Evolutionary conservation across 2,888 invertebrate species (phyloP), one percentile per base, ranked within the genome.

Genomic region (Drosophila subquinaria): DNA sequence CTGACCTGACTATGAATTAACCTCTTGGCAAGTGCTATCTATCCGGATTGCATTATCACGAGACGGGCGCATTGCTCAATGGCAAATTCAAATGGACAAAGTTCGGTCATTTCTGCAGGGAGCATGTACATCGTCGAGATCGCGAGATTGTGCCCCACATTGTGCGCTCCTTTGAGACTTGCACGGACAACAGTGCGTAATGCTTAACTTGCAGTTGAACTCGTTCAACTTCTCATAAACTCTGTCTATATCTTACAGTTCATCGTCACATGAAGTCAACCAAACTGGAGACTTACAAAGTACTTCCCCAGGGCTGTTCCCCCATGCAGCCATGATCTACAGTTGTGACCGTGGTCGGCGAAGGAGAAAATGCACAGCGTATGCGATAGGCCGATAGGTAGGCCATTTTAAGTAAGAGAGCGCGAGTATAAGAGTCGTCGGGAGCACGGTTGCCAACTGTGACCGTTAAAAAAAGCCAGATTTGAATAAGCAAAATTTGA

Each of bases 31-130:
- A 92, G 92, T 92, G 92, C n/a, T n/a, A n/a, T n/a, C 53, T 92
- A 91, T 81, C 91, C 92, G 36, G 92, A 91, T 50, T 92, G 92
- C 65, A 89, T 92, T 92, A 92, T 52, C 89, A 89, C 23, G 90
- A 91, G 67, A 91, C 92, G 0, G 91, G 91, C 8, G 82, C 91
- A 9, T 45, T 92, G 59, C 65, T 79, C 65, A 80, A 91, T 69
- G 91, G 86, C 1, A 81, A 82, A 33, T 79, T 92, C 75, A 85
- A 33, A 72, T 92, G 73, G 82, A 88, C 43, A 84, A 78, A 30
- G 90, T 92, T 11, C 65, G 73, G 42, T 77, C 76, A 42, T 92
- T 88, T 64, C 69, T 92, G 40, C 69, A 84, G 63, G n/a, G 79
- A 80, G 13, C 89, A 89, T 69, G 80, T 92, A 48, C 79, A 82